Conservation (phyloP, 1,140 invertebrate genomes). For the Dryas iulia region DNA sequence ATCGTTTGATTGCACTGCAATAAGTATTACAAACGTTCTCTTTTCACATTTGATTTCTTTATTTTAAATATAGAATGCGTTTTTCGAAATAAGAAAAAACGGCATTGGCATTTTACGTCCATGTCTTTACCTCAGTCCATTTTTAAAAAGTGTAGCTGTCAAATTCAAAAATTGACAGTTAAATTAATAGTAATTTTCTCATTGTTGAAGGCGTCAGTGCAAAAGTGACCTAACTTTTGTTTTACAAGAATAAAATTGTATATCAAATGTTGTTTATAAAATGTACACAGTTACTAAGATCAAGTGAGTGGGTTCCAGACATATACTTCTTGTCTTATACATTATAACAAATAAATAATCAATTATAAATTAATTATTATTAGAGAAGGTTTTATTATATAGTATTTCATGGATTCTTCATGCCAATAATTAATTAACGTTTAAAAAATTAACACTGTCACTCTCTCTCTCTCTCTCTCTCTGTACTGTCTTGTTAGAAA, state of each 20-base stretch:
- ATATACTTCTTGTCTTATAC: too few relatives aligned
- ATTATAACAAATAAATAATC: too few relatives aligned
- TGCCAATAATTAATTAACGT: too few relatives aligned
- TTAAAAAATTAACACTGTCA: too few relatives aligned
- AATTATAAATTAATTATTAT: too few relatives aligned
- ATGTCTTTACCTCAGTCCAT: neutral
- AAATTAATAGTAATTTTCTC: too few relatives aligned
- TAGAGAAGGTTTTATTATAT: too few relatives aligned
- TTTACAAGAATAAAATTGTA: neutral
- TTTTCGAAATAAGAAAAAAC: neutral
- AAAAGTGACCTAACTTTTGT: neutral
- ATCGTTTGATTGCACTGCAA: constrained; percentile 49
- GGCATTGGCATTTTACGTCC: neutral
- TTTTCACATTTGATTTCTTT: neutral
- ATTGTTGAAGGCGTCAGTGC: neutral
- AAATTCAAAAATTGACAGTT: neutral
- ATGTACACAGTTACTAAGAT: neutral
- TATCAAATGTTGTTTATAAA: neutral
- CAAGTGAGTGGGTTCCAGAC: too few relatives aligned
- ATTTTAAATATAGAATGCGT: constrained; percentile 15
- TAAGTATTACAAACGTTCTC: neutral
- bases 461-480: too few relatives aligned
- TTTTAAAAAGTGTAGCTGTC: neutral
- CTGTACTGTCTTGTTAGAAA: too few relatives aligned
- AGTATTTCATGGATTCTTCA: too few relatives aligned